phyloP scores from a whole-genome alignment of 1,140 invertebrate species.

The Ips nitidus region DNA sequence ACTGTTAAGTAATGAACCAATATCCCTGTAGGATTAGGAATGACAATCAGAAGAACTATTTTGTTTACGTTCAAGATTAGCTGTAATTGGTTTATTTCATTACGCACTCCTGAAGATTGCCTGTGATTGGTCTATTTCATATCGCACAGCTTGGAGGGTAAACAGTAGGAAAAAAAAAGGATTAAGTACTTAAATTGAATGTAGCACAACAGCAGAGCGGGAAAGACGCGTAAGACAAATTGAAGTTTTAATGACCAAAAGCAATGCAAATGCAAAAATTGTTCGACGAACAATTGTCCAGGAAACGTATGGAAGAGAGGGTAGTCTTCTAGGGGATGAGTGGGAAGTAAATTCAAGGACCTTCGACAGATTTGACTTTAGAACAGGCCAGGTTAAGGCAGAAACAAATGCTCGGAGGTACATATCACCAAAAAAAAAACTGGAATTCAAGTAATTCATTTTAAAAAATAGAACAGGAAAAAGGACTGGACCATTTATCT shows the following conservation, averaged over 20 bases:
- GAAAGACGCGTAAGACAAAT: slow-evolving; percentile 62
- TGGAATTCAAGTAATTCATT: slow-evolving; percentile 9
- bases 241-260: slow-evolving; percentile 61
- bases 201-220: slow-evolving; percentile 60
- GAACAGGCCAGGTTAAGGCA: slow-evolving; percentile 41
- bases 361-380: slow-evolving; percentile 22
- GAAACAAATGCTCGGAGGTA: slow-evolving; percentile 47
- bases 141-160: too few relatives aligned
- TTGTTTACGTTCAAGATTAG: too few relatives aligned
- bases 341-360: slow-evolving; percentile 9
- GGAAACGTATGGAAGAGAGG: slow-evolving; percentile 42
- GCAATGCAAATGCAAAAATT: slow-evolving; percentile 59
- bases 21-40: too few relatives aligned
- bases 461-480: slow-evolving; percentile 66
- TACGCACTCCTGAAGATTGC: too few relatives aligned
- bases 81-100: too few relatives aligned
- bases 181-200: not conserved
- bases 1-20: too few relatives aligned
- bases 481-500: slow-evolving; percentile 73
- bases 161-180: too few relatives aligned
- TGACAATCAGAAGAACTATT: too few relatives aligned
- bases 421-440: not conserved
- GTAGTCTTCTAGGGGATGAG: slow-evolving; percentile 26
- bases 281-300: slow-evolving; percentile 54
- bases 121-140: too few relatives aligned